A percentile compares a stretch with the other conserved stretches of the same genome.
phyloP scores from a whole-genome alignment of 2,888 invertebrate genomes.

The Chaetogeoica ovagalla region DNA sequence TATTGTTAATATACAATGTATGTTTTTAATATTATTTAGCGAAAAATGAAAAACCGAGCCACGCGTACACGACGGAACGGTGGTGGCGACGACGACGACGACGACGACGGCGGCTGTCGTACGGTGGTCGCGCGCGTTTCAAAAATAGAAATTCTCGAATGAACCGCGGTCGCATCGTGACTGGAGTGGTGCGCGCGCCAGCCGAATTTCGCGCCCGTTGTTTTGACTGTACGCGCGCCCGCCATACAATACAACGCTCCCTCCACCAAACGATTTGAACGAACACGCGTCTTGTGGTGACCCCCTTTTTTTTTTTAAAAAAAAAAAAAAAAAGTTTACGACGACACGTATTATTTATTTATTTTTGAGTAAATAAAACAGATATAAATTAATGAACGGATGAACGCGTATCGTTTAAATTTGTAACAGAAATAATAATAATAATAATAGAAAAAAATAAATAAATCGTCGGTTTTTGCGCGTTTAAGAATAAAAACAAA shows the following conservation, averaged over 20 bases:
- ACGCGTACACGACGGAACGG: slow-evolving; percentile 30
- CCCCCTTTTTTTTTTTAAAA: neutral
- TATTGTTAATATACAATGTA: neutral
- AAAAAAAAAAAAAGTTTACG: too few species aligned
- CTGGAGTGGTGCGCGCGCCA: slow-evolving; percentile 34
- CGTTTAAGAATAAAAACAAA: too few species aligned
- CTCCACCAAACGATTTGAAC: neutral
- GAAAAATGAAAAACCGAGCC: slow-evolving; percentile 20
- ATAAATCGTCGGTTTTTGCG: too few species aligned
- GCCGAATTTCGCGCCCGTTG: slow-evolving; percentile 46
- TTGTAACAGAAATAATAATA: too few species aligned
- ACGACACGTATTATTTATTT: too few species aligned
- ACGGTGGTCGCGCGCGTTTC: slow-evolving; percentile 33
- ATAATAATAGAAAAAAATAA: too few species aligned
- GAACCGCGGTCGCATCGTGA: slow-evolving; percentile 50
- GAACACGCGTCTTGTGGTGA: neutral
- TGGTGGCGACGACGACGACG: neutral
- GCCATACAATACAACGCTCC: neutral
- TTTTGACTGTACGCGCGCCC: slow-evolving; percentile 29
- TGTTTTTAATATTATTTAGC: too few species aligned
- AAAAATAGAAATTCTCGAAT: slow-evolving; percentile 46
- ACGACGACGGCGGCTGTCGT: slow-evolving; percentile 31
- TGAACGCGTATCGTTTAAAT: too few species aligned
- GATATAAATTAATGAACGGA: too few species aligned
- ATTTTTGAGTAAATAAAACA: too few species aligned